A percentile compares a stretch with the other conserved stretches of the same genome.
Conservation (phyloP, 2,888 invertebrate species). For the Pilophorus perplexus region DNA sequence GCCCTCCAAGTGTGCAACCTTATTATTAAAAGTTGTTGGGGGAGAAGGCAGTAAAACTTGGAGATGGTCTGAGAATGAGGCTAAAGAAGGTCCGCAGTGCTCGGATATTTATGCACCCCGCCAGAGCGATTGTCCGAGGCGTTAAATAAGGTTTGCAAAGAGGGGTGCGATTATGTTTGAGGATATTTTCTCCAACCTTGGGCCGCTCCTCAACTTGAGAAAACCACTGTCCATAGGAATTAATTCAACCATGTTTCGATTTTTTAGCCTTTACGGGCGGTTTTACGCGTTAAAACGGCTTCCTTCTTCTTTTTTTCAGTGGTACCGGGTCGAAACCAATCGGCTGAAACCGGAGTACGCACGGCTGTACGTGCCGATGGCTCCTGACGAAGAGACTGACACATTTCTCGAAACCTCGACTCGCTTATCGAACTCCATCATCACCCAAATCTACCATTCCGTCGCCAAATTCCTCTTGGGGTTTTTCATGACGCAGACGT, state of each 20-base stretch:
- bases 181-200: no score
- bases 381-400: constrained; percentile 70
- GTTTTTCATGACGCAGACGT: constrained; percentile 90
- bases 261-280: background rate
- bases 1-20: constrained; percentile 20
- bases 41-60: constrained; percentile 26
- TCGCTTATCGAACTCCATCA: constrained; percentile 79
- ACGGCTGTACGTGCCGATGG: constrained; percentile 64
- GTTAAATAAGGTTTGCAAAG: constrained; percentile 24
- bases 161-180: background rate
- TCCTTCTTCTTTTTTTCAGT: constrained; percentile 64
- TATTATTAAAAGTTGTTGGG: constrained; percentile 29
- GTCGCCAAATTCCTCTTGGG: constrained; percentile 79
- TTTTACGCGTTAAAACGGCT: no score
- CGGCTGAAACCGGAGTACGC: constrained; percentile 58
- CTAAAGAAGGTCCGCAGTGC: constrained; percentile 8
- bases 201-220: no score
- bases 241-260: background rate
- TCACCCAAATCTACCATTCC: constrained; percentile 87
- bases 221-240: no score
- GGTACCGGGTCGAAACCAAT: constrained; percentile 67
- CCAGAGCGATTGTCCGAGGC: constrained; percentile 19
- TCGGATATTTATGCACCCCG: constrained; percentile 25
- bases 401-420: constrained; percentile 70
- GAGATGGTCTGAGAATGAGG: constrained; percentile 31